Evolutionary conservation across 2,888 invertebrate species (phyloP).

Genomic region (Neocrepidodera transversa): DNA sequence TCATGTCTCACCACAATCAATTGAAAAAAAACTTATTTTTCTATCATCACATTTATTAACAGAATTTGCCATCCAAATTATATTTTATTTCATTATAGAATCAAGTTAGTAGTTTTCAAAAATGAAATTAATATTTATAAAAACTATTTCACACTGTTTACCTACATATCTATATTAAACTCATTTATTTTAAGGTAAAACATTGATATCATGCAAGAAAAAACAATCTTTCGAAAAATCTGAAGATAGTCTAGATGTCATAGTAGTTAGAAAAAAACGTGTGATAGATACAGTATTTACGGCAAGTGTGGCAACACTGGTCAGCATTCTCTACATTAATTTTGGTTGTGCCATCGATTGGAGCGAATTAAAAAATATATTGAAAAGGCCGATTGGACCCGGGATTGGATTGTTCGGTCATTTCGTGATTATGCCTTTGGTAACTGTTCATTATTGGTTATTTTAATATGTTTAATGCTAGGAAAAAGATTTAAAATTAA

Average conservation of each 20-base stretch:
- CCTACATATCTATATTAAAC: background rate
- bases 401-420: slow-evolving; percentile 80
- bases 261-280: slow-evolving; percentile 59
- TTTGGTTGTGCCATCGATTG: slow-evolving; percentile 90
- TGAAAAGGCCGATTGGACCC: slow-evolving; percentile 79
- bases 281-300: slow-evolving; percentile 78
- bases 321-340: slow-evolving; percentile 85
- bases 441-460: no score
- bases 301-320: slow-evolving; percentile 75
- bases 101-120: no score
- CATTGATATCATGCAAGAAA: slow-evolving; percentile 46
- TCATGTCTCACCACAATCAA: no score
- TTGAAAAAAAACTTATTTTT: no score
- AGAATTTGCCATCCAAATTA: no score
- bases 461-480: no score
- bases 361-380: slow-evolving; percentile 69
- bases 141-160: no score
- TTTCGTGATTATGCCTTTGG: slow-evolving; percentile 86
- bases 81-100: no score
- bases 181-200: slow-evolving; percentile 47
- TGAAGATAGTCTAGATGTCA: slow-evolving; percentile 47
- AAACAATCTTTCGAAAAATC: slow-evolving; percentile 29
- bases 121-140: no score
- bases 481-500: no score
- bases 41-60: no score